phyloP scores from a whole-genome alignment of 1,140 invertebrate species.

The Drosophila busckii region DNA sequence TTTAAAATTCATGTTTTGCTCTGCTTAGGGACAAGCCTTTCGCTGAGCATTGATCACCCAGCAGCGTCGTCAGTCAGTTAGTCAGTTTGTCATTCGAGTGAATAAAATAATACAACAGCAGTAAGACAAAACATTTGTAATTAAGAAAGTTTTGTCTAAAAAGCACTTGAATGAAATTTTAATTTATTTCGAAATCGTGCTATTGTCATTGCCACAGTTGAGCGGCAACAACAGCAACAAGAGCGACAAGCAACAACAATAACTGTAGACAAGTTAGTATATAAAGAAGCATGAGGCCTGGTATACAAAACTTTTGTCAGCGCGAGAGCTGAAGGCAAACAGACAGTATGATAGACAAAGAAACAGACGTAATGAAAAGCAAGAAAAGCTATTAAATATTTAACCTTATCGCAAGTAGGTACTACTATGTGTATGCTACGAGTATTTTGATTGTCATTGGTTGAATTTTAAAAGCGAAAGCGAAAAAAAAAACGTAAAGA shows the following conservation, averaged over 20 bases:
- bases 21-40: too few species aligned
- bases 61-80: not conserved
- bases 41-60: too few species aligned
- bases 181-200: conserved; percentile 71
- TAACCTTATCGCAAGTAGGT: conserved; percentile 64
- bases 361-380: conserved; percentile 24
- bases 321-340: conserved; percentile 25
- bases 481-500: too few species aligned
- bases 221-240: conserved; percentile 46
- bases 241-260: conserved; percentile 31
- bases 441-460: conserved; percentile 10
- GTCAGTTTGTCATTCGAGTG: conserved; percentile 21
- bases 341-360: conserved; percentile 15
- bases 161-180: conserved; percentile 75
- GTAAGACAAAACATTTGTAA: conserved; percentile 69
- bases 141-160: conserved; percentile 69
- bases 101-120: conserved; percentile 20
- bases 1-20: too few species aligned
- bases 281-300: conserved; percentile 30
- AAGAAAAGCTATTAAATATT: conserved; percentile 64
- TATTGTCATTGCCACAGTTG: conserved; percentile 26
- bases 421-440: conserved; percentile 10
- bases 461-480: conserved; percentile 53
- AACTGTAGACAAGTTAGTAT: conserved; percentile 21
- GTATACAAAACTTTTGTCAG: conserved; percentile 46